These are phyloP conservation scores for Lacerta agilis DNA, from an alignment of 2,797 vertebrate species.

Conservation along the genomic window DNA sequence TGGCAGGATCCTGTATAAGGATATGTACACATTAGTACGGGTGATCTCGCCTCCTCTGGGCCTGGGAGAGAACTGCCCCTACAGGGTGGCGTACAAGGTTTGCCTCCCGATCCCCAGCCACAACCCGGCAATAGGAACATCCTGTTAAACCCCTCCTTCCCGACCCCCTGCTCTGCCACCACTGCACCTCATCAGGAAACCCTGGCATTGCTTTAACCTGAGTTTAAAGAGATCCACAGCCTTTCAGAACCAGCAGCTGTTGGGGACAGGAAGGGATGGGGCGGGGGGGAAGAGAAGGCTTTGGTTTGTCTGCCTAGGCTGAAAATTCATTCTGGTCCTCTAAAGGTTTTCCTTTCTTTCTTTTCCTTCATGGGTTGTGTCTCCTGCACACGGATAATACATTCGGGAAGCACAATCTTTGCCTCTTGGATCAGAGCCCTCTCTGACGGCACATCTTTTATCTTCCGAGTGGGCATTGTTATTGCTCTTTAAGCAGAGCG, in stretches of 20 bases:
- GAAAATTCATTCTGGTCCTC: conserved; percentile 20
- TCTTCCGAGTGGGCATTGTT: not conserved
- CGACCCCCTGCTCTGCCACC: conserved; percentile 73
- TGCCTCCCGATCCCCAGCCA: conserved; percentile 86
- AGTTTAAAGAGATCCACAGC: conserved; percentile 82
- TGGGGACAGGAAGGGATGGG: conserved; percentile 51
- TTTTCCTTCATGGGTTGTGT: not conserved
- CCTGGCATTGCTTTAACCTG: conserved; percentile 79
- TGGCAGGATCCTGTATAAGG: conserved; percentile 99
- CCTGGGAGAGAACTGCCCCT: conserved; percentile 99
- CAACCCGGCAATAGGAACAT: conserved; percentile 75
- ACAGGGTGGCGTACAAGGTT: conserved; percentile 99
- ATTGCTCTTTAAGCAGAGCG: not conserved
- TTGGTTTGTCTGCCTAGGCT: conserved; percentile 27
- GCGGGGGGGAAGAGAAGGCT: not conserved
- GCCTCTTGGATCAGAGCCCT: not conserved
- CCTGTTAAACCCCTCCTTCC: conserved; percentile 75
- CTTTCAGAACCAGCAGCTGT: conserved; percentile 81
- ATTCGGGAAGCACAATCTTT: not conserved
- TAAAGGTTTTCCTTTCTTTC: too few relatives aligned
- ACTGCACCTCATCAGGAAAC: conserved; percentile 77
- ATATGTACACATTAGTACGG: conserved; percentile 99
- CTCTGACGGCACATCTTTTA: too few relatives aligned
- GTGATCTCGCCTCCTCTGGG: conserved; percentile 99
- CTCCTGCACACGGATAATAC: not conserved